Base-by-base conservation (phyloP, 2,888 invertebrate species). In the Mimachlamys varia region DNA sequence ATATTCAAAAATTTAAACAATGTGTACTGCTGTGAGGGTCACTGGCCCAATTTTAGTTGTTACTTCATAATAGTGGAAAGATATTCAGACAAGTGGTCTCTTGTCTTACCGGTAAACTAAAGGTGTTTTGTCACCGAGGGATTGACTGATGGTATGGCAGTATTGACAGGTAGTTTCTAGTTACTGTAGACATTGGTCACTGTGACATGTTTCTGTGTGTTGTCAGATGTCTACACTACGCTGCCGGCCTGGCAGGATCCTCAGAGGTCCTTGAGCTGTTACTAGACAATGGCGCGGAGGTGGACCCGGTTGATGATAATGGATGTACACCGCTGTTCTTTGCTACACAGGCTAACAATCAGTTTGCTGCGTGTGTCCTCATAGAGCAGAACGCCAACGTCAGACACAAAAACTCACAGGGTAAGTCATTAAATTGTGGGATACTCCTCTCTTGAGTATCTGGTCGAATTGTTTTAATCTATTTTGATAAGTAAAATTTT, bases 261-360 rank as follows among this genome's bases (percentile, higher is more conserved):
- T 95, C 95, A 89, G 96, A 96, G 89, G 93, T 96, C 0, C 92
- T 96, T 87, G 96, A 96, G 90, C 90, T 95, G 37, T 91, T 96
- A 53, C 90, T 96, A 27, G 92, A 93, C 0, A 94, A 94, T 91
- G 96, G 96, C 27, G 96, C 96, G 12, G 95, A 96, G 38, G 93
- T 96, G 10, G 95, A 96, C 91, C 92, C 94, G n/a, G 89, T 94
- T 19, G 96, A 96, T 93, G 93, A 95, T 22, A 96, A 96, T 3
- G 94, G 95, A 0, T 93, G 95, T 89, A 95, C 96, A 0, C 96
- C 96, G 5, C 92, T 96, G 44, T 96, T 96, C 93, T 95, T 95
- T 89, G 95, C 96, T 55, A 96, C 96, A n/a, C 95, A 96, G 92
- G 93, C 95, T 88, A 96, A 96, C 92, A 96, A 96, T 92, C 94